phyloP scores from a whole-genome alignment of 2,113 vertebrate genomes.

The Eonycteris spelaea region DNA sequence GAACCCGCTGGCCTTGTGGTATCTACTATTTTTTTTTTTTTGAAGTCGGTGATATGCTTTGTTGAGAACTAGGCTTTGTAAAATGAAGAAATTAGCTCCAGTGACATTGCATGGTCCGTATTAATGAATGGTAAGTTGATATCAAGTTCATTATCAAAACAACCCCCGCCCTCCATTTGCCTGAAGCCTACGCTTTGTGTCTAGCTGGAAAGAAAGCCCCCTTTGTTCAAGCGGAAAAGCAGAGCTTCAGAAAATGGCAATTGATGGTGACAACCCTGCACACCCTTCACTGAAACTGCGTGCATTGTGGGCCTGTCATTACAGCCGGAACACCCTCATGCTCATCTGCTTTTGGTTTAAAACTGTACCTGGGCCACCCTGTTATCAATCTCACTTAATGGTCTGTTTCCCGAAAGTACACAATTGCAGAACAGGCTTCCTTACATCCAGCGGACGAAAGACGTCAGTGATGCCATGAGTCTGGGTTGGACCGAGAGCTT shows the following conservation, averaged over 20 bases:
- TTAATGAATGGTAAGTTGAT: not conserved
- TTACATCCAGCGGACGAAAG: conserved; percentile 14
- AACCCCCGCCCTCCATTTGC: not conserved
- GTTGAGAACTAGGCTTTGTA: conserved; percentile 1
- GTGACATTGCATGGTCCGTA: not conserved
- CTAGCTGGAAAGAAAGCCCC: not conserved
- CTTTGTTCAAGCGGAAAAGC: not conserved
- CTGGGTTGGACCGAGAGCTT: not conserved
- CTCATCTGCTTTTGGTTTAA: conserved; percentile 58
- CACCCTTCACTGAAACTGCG: conserved; percentile 47
- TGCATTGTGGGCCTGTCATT: conserved; percentile 48
- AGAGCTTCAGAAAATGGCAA: conserved; percentile 41
- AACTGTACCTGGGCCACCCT: conserved; percentile 58
- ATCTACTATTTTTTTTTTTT: not conserved
- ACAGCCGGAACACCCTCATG: conserved; percentile 43
- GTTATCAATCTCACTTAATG: conserved; percentile 72
- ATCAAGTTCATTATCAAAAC: conserved; percentile 30
- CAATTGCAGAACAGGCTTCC: conserved; percentile 59
- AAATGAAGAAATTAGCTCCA: not conserved
- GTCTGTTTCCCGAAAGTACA: conserved; percentile 69
- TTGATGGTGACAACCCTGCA: conserved; percentile 44
- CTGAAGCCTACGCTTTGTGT: not conserved
- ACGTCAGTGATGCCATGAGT: not conserved
- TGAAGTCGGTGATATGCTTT: not conserved
- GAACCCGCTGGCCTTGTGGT: not conserved